These are phyloP conservation scores for Orcinus orca DNA, from an alignment of 2,113 vertebrate species.

Conservation along the genomic window DNA sequence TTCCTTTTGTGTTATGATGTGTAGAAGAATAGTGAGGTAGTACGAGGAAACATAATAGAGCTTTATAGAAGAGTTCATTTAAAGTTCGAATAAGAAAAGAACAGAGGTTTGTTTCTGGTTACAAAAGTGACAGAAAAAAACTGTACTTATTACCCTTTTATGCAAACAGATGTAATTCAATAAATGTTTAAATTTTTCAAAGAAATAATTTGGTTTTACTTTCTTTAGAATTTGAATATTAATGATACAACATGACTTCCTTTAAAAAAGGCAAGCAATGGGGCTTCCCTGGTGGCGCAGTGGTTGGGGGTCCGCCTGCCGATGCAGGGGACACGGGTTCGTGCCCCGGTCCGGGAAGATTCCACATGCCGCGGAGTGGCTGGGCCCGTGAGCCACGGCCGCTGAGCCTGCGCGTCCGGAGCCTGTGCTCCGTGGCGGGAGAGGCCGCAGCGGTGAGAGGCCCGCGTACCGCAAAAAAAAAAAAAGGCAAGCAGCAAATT, in stretches of 20 bases:
- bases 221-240: conserved; percentile 27
- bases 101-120: background rate
- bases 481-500: background rate
- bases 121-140: conserved; percentile 25
- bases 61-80: conserved; percentile 30
- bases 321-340: too few species aligned
- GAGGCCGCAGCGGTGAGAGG: too few species aligned
- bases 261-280: background rate
- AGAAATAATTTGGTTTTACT: conserved; percentile 29
- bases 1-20: conserved; percentile 10
- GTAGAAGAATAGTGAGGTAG: background rate
- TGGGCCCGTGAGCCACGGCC: too few species aligned
- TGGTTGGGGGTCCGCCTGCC: too few species aligned
- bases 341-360: too few species aligned
- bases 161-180: background rate
- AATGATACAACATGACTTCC: conserved; percentile 26
- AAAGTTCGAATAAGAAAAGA: conserved; percentile 38
- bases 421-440: too few species aligned
- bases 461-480: background rate
- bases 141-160: background rate
- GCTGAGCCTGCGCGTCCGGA: too few species aligned
- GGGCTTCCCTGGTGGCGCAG: too few species aligned
- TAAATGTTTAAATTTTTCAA: background rate
- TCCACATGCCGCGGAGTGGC: too few species aligned
- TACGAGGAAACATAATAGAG: background rate